phyloP scores from a whole-genome alignment of 2,888 invertebrate genomes.

The Cremastinae sp. region DNA sequence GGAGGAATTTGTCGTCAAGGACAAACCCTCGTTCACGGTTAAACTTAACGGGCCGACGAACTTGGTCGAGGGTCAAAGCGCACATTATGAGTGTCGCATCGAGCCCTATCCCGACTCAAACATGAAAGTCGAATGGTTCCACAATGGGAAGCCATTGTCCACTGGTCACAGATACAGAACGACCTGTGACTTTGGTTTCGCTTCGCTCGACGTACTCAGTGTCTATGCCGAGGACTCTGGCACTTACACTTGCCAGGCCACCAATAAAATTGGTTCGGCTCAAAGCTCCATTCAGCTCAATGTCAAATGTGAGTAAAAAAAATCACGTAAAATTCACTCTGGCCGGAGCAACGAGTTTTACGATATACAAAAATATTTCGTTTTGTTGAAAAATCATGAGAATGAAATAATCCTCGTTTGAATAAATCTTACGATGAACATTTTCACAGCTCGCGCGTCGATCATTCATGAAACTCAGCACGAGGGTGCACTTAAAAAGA shows the following conservation, averaged over 20 bases:
- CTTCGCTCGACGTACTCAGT: constrained; percentile 95
- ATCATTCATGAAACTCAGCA: constrained; percentile 96
- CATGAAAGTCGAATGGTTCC: constrained; percentile 95
- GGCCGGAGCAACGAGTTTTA: neutral
- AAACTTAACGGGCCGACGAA: constrained; percentile 93
- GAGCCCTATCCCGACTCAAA: constrained; percentile 95
- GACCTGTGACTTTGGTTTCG: constrained; percentile 98
- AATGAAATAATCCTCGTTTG: neutral
- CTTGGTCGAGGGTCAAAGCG: constrained; percentile 93
- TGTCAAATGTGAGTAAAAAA: constrained; percentile 87
- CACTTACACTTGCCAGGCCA: constrained; percentile 93
- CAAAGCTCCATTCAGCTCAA: constrained; percentile 90
- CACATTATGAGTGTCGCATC: constrained; percentile 95
- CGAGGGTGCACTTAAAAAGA: constrained; percentile 95
- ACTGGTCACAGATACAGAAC: constrained; percentile 96
- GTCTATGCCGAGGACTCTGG: constrained; percentile 97
- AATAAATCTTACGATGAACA: neutral
- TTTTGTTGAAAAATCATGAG: no score
- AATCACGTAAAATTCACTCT: neutral
- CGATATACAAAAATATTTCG: no score
- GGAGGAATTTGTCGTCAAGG: constrained; percentile 89
- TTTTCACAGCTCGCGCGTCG: constrained; percentile 85
- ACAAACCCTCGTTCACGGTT: constrained; percentile 92
- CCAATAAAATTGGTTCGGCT: constrained; percentile 92
- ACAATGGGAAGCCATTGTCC: constrained; percentile 93